Percentiles rank a stretch among this genome's conserved stretches.
These are phyloP conservation scores for Drosophila parvula DNA, from an alignment of 1,140 invertebrate genomes.

Conservation along the genomic window DNA sequence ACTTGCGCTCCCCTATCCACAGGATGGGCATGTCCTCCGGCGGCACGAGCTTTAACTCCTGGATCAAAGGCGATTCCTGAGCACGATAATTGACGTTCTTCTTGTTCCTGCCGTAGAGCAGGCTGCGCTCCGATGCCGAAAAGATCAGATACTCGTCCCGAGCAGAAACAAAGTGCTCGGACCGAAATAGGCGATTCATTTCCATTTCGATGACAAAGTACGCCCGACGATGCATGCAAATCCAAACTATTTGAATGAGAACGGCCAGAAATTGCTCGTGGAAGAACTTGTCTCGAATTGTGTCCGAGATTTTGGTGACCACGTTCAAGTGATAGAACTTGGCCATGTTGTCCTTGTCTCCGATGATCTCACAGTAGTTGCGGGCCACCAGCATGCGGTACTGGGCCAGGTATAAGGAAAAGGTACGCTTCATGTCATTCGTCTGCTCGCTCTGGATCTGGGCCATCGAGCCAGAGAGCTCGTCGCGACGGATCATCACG, in stretches of 20 bases:
- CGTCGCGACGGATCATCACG: constrained; percentile 74
- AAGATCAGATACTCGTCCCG: constrained; percentile 51
- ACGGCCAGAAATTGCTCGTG: constrained; percentile 72
- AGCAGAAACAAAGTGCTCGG: constrained; percentile 65
- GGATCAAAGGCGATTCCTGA: constrained; percentile 71
- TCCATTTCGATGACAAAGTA: constrained; percentile 76
- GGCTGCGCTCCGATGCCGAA: constrained; percentile 43
- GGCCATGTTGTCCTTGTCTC: constrained; percentile 54
- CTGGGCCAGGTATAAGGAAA: constrained; percentile 66
- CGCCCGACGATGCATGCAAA: constrained; percentile 67
- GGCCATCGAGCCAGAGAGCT: constrained; percentile 45
- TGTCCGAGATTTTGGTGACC: constrained; percentile 55
- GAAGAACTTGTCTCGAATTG: constrained; percentile 63
- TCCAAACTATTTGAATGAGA: constrained; percentile 71
- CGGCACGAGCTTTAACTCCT: constrained; percentile 58
- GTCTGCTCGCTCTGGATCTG: constrained; percentile 73
- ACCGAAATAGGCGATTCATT: constrained; percentile 74
- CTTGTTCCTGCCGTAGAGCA: constrained; percentile 70
- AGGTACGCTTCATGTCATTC: constrained; percentile 63
- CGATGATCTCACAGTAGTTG: constrained; percentile 70
- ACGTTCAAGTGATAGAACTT: constrained; percentile 68
- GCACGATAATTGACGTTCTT: constrained; percentile 66
- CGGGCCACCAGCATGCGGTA: constrained; percentile 75
- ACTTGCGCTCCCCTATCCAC: constrained; percentile 78
- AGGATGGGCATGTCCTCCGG: constrained; percentile 69